These are phyloP conservation scores for Amphiprion ocellaris DNA, from an alignment of 2,113 vertebrate genomes.

Conservation along the genomic window DNA sequence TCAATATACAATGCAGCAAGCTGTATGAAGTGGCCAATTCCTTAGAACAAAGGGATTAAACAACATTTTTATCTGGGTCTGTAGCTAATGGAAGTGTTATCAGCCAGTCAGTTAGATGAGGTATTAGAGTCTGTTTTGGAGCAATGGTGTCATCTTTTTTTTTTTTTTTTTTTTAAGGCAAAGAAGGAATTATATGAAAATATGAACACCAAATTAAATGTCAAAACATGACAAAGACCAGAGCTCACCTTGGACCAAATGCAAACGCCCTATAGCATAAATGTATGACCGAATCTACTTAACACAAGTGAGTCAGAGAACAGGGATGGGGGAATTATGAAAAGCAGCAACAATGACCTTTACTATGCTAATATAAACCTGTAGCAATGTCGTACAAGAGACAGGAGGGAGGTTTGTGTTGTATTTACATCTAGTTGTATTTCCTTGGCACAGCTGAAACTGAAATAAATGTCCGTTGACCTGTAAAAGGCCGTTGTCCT, in stretches of 20 bases:
- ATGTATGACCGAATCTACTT: constrained; percentile 67
- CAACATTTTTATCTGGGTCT: constrained; percentile 26
- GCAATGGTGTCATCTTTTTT: constrained; percentile 32
- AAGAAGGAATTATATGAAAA: constrained; percentile 51
- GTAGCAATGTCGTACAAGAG: constrained; percentile 62
- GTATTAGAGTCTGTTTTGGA: constrained; percentile 29
- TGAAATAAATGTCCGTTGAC: constrained; percentile 64
- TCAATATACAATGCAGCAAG: constrained; percentile 47
- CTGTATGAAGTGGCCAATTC: constrained; percentile 33
- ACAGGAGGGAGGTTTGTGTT: constrained; percentile 32
- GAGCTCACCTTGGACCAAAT: constrained; percentile 61
- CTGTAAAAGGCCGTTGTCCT: constrained; percentile 51
- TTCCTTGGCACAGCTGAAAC: constrained; percentile 41
- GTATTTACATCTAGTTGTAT: constrained; percentile 56
- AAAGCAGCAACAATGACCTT: constrained; percentile 75
- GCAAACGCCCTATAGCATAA: constrained; percentile 44
- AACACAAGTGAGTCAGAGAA: constrained; percentile 57
- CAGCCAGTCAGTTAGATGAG: constrained; percentile 22
- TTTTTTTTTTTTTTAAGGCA: constrained; percentile 5
- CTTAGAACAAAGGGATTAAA: constrained; percentile 58
- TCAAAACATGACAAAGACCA: constrained; percentile 62
- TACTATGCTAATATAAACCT: constrained; percentile 76
- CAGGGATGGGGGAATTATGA: constrained; percentile 58
- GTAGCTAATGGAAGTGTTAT: constrained; percentile 45
- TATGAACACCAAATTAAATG: constrained; percentile 53